Percentiles rank a stretch among this genome's conserved stretches.
phyloP scores from a whole-genome alignment of 2,113 vertebrate species.

The Calidris pugnax region DNA sequence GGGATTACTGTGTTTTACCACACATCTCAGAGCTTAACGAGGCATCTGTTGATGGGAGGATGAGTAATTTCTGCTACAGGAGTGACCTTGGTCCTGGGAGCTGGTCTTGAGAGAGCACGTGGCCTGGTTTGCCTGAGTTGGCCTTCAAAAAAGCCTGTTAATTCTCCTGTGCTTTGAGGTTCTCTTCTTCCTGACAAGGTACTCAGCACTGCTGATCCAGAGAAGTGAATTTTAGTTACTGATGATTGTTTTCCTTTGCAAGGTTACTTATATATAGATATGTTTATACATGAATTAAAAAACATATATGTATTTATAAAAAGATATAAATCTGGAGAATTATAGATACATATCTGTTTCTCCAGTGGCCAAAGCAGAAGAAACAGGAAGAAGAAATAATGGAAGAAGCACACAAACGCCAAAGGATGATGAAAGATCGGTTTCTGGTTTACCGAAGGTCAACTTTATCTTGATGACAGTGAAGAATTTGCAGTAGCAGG shows the following conservation, averaged over 20 bases:
- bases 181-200: neutral
- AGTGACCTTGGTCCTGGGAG: neutral
- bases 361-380: neutral
- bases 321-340: neutral
- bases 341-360: neutral
- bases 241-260: neutral
- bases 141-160: neutral
- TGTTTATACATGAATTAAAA: neutral
- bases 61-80: conserved; percentile 4
- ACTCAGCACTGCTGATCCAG: neutral
- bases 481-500: neutral
- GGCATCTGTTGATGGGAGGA: neutral
- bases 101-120: neutral
- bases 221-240: neutral
- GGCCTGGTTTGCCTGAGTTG: neutral
- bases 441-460: neutral
- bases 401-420: neutral
- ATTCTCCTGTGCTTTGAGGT: neutral
- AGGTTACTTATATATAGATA: neutral
- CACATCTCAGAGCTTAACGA: neutral
- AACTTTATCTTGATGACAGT: neutral
- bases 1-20: neutral
- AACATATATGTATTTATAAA: neutral
- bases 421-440: neutral
- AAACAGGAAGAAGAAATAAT: neutral